phyloP scores from a whole-genome alignment of 2,113 vertebrate species.

The Paracanthobrama guichenoti region DNA sequence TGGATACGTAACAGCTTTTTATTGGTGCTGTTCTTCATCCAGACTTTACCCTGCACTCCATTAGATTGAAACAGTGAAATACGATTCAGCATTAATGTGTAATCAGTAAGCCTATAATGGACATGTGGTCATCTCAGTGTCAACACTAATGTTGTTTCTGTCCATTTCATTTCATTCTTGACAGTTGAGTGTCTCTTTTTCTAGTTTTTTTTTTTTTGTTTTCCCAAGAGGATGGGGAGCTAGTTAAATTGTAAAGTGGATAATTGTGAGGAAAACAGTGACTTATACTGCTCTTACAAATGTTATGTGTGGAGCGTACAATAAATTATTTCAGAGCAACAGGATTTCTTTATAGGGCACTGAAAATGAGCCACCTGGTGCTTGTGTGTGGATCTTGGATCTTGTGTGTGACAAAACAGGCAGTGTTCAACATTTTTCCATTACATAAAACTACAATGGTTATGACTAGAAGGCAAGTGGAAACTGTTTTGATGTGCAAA shows the following conservation, averaged over 20 bases:
- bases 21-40: constrained; percentile 27
- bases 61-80: constrained; percentile 16
- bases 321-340: constrained; percentile 38
- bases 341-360: constrained; percentile 43
- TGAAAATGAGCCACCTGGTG: constrained; percentile 50
- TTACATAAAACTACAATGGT: background rate
- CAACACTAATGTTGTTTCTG: background rate
- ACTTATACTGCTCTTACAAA: constrained; percentile 8
- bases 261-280: constrained; percentile 16
- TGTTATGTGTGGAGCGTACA: constrained; percentile 30
- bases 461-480: background rate
- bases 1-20: constrained; percentile 24
- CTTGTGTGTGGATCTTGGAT: no score
- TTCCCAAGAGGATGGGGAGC: background rate
- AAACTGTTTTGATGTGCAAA: background rate
- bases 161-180: constrained; percentile 4
- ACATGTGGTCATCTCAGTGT: background rate
- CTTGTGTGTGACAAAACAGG: background rate
- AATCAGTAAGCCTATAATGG: constrained; percentile 7
- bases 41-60: constrained; percentile 7
- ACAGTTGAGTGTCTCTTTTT: background rate
- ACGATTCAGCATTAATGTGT: constrained; percentile 31
- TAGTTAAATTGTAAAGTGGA: constrained; percentile 12
- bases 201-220: background rate
- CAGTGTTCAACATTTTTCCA: background rate